phyloP scores from a whole-genome alignment of 2,113 vertebrate genomes.

The Carlito syrichta region DNA sequence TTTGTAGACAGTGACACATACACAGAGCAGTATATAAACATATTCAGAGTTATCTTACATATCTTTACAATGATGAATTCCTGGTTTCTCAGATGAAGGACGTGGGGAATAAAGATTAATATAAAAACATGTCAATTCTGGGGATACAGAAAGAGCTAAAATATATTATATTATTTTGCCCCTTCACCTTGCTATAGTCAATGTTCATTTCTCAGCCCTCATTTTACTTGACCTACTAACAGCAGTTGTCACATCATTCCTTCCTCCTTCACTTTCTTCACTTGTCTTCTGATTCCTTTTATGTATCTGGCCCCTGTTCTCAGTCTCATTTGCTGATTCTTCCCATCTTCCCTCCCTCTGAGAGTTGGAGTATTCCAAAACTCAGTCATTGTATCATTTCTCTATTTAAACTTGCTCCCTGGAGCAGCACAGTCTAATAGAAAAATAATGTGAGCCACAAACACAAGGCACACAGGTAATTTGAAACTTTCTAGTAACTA shows the following conservation, averaged over 20 bases:
- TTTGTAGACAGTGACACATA: neutral
- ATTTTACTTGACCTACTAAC: neutral
- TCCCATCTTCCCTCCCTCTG: neutral
- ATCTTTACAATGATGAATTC: constrained; percentile 31
- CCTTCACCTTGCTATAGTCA: neutral
- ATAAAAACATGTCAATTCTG: neutral
- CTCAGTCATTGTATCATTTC: neutral
- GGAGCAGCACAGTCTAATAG: neutral
- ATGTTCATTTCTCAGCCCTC: neutral
- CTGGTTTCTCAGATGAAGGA: neutral
- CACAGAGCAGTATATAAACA: neutral
- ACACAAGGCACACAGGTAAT: neutral
- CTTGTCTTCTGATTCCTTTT: neutral
- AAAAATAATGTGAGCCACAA: neutral
- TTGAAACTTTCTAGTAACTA: neutral
- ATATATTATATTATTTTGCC: constrained; percentile 35
- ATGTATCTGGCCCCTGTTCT: neutral
- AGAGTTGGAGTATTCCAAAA: neutral
- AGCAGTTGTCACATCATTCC: neutral
- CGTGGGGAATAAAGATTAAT: neutral
- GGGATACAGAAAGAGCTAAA: neutral
- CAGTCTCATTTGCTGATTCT: neutral
- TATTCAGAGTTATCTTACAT: constrained; percentile 3
- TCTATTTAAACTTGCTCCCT: neutral
- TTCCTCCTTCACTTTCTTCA: neutral